A percentile compares a stretch with the other conserved stretches of the same genome.
phyloP scores from a whole-genome alignment of 37 sponge, comb jelly and placozoan genomes.

The Aplysina aerophoba region DNA sequence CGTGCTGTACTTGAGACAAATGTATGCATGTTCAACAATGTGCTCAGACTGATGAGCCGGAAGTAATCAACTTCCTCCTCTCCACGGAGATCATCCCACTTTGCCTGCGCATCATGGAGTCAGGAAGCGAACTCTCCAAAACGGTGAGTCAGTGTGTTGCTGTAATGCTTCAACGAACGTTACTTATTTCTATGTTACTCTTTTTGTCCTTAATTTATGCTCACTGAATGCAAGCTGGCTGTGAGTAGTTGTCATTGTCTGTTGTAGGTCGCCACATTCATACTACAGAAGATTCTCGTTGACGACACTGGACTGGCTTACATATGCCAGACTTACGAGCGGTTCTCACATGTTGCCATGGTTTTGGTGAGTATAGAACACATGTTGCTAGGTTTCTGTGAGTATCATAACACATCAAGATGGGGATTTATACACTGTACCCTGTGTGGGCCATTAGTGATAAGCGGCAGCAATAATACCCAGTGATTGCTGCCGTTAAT shows the following conservation, averaged over 20 bases:
- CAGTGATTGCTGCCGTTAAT: too few relatives aligned
- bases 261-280: constrained; percentile 85
- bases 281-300: constrained; percentile 96
- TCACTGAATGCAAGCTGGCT: background rate
- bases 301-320: constrained; percentile 96
- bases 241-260: too few relatives aligned
- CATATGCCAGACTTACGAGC: constrained; percentile 97
- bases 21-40: too few relatives aligned
- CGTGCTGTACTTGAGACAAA: too few relatives aligned
- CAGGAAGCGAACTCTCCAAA: constrained; percentile 95
- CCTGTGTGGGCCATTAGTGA: too few relatives aligned
- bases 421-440: too few relatives aligned
- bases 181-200: background rate
- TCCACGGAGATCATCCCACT: constrained; percentile 98
- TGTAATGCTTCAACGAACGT: background rate
- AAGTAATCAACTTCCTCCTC: constrained; percentile 94
- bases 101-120: constrained; percentile 96
- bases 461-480: too few relatives aligned
- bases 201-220: background rate
- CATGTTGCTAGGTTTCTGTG: too few relatives aligned
- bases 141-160: constrained; percentile 55
- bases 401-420: too few relatives aligned
- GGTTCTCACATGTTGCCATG: constrained; percentile 95
- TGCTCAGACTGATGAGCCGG: constrained; percentile 91
- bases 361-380: constrained; percentile 73